Conservation (phyloP, 1,140 invertebrate species). For the Drosophila repletoides region DNA sequence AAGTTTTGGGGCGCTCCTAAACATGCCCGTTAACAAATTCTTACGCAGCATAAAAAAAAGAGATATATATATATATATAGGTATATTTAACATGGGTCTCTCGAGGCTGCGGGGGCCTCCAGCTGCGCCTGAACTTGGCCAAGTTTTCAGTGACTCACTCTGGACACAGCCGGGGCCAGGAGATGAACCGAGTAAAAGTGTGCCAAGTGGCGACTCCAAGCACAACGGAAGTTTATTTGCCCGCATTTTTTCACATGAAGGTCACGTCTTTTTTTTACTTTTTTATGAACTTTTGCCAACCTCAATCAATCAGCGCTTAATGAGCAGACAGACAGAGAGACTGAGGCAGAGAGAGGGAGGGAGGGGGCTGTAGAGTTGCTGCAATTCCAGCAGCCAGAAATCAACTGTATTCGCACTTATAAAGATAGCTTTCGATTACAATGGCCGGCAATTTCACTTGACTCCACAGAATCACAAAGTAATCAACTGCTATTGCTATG, state of each 20-base stretch:
- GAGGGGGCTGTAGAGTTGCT: constrained; percentile 9
- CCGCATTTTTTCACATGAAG: constrained; percentile 72
- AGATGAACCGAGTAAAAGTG: constrained; percentile 64
- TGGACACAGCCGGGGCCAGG: constrained; percentile 18
- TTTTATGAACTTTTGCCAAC: constrained; percentile 34
- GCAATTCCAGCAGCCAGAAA: constrained; percentile 44
- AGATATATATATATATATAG: too few relatives aligned
- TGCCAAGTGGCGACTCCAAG: constrained; percentile 59
- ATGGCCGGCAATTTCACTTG: constrained; percentile 54
- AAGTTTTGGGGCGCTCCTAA: constrained; percentile 42
- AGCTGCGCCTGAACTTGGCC: constrained; percentile 75
- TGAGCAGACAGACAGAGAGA: constrained; percentile 32
- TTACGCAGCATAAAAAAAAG: constrained; percentile 64
- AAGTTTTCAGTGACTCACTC: constrained; percentile 59
- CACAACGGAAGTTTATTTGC: constrained; percentile 73
- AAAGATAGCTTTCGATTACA: constrained; percentile 28
- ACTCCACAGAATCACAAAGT: constrained; percentile 18
- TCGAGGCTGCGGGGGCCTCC: constrained; percentile 43
- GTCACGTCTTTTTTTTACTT: constrained; percentile 42
- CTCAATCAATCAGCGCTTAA: constrained; percentile 71
- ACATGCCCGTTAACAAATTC: constrained; percentile 76
- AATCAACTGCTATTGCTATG: constrained; percentile 12
- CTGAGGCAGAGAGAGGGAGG: neutral
- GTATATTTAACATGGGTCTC: constrained; percentile 27
- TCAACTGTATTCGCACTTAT: constrained; percentile 15